A percentile compares a stretch with the other conserved stretches of the same genome.
Evolutionary conservation across 2,797 vertebrate species (phyloP).

Genomic region (Notoglanidium macrostoma): DNA sequence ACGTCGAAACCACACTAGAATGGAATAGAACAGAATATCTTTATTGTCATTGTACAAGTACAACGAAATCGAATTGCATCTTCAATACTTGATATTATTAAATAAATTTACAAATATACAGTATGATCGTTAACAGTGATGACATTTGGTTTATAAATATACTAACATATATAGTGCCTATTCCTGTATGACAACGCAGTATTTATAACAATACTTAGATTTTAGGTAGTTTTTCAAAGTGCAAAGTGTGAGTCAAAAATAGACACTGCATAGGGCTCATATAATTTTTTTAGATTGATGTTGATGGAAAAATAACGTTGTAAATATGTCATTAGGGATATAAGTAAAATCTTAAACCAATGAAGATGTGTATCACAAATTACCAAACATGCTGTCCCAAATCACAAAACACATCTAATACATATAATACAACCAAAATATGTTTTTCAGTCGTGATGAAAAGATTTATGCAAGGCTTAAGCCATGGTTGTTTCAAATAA

Average conservation of each 20-base stretch:
- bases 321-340: neutral
- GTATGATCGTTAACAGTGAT: neutral
- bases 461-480: neutral
- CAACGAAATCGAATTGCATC: neutral
- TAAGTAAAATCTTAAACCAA: neutral
- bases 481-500: neutral
- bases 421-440: too few species aligned
- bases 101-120: neutral
- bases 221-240: too few species aligned
- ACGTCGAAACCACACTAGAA: neutral
- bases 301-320: neutral
- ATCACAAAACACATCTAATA: neutral
- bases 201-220: too few species aligned
- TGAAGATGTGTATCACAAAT: neutral
- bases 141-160: too few species aligned
- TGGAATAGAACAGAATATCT: neutral
- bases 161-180: too few species aligned
- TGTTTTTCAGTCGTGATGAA: neutral
- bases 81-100: neutral
- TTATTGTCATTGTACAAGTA: neutral
- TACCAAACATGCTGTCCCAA: neutral
- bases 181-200: too few species aligned
- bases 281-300: neutral
- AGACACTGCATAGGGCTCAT: neutral
- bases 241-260: too few species aligned